Evolutionary conservation across 1,140 invertebrate species (phyloP), one percentile per base, ranked within the genome.

Genomic region (Aphidius gifuensis): DNA sequence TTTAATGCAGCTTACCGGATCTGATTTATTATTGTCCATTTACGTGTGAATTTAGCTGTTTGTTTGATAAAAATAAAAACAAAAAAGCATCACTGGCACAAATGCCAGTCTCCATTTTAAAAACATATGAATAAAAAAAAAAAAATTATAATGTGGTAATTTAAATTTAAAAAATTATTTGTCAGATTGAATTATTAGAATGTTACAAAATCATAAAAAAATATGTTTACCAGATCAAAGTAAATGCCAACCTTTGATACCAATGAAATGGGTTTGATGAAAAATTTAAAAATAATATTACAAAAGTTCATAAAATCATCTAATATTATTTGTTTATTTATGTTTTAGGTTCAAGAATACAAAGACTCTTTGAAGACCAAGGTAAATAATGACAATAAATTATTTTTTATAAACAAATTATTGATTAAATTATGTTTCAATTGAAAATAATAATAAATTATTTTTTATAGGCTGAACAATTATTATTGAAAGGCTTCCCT

Each of bases 401-500:
- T 16, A 16, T 16, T 16, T 16, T 16, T 16, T 16, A 16, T 16
- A 82, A 72, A 74, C 54, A 44, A 49, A 49, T 62, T 49, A 8
- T 50, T 64, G 54, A 58, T 62, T 40, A 23, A 5, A 48, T 23
- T 4, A 58, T 39, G 1, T 9, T 40, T 49, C 21, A 16, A 16
- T 16, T 50, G 42, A 9, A 58, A 48, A 39, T 23, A 16, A n/a
- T n/a, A 55, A 40, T 42, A 57, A 59, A 50, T 58, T 50, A 7
- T 65, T 38, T 67, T 59, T 66, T 76, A 62, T 60, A 86, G 83
- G 93, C 92, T 11, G 94, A 97, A 76, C 85, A 90, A 68, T 78
- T 96, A 47, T 88, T 96, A 58, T 84, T 93, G 44, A 90, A 91
- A 75, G 90, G 88, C 48, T 95, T 97, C 77, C 94, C 94, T 3